Base-by-base conservation (phyloP, 1,140 invertebrate species). In the Augochlora pura region DNA sequence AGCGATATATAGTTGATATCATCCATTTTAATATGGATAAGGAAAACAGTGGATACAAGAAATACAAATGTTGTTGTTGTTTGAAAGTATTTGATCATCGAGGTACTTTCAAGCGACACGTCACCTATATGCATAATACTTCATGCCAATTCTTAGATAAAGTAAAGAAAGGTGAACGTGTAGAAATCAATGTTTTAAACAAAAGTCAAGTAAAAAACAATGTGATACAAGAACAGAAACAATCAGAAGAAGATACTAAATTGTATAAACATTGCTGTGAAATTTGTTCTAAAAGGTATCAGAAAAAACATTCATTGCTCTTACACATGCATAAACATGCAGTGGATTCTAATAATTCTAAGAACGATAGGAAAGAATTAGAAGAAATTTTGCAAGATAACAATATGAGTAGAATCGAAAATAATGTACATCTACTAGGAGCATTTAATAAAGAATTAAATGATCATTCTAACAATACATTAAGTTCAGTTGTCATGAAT, bases 41-140 rank as follows among this genome's bases (percentile, higher is more conserved):
- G 42, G 21, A 0, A 2, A 52, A 21, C 21, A 38, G 21, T 2
- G 18, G 62, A 38, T 18, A 21, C 7, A 7, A 10, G 10, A 42
- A 25, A n/a, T 77, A 32, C 8, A 66, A 60, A 62, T 77, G 75
- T 12, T 77, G 66, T 38, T 77, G 75, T 39, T 77, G 75, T 23
- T 32, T 46, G 1, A 70, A 52, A 49, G 12, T 52, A 39, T 77
- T 25, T 52, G 3, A 54, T 25, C 25, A 1, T 9, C 0, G 0
- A 9, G 18, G 0, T 38, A 2, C 39, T 49, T 77, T 77, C 25
- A 23, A 70, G 21, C 2, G 49, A 5, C 75, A 77, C 70, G 9
- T 77, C 38, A 8, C 25, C 1, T 25, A 49, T 1, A 3, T 32
- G 1, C 57, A 70, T 63, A 1, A 16, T 3, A 12, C 0, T 23